phyloP scores from a whole-genome alignment of 1,140 invertebrate genomes.

The Yoshiicerus persimilis region DNA sequence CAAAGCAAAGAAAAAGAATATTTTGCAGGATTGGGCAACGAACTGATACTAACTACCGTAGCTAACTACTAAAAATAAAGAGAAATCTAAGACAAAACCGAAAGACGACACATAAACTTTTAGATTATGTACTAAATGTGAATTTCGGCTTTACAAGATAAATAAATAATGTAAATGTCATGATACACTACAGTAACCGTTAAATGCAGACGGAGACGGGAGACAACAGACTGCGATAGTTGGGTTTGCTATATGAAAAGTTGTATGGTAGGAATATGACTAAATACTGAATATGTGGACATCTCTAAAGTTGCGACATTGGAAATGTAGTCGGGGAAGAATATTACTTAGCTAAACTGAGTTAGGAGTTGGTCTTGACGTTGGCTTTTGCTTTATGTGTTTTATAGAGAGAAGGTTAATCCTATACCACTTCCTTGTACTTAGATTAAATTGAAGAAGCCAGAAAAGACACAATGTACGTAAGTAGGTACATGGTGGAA shows the following conservation, averaged over 20 bases:
- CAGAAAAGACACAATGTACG: background rate
- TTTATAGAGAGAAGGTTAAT: background rate
- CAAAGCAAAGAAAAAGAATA: background rate
- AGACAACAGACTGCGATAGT: too few relatives aligned
- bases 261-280: too few relatives aligned
- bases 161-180: constrained; percentile 1
- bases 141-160: background rate
- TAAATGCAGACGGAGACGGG: too few relatives aligned
- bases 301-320: too few relatives aligned
- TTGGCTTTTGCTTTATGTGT: background rate
- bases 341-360: background rate
- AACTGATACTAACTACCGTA: background rate
- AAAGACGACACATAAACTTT: background rate
- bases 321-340: too few relatives aligned
- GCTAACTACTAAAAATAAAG: background rate
- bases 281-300: too few relatives aligned
- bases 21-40: background rate
- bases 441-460: background rate
- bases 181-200: background rate
- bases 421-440: background rate
- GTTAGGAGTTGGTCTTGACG: background rate
- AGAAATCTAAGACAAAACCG: background rate
- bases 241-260: too few relatives aligned
- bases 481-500: background rate
- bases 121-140: background rate